Base-by-base conservation (phyloP, 1,140 invertebrate species). In the Anthonomus grandis region DNA sequence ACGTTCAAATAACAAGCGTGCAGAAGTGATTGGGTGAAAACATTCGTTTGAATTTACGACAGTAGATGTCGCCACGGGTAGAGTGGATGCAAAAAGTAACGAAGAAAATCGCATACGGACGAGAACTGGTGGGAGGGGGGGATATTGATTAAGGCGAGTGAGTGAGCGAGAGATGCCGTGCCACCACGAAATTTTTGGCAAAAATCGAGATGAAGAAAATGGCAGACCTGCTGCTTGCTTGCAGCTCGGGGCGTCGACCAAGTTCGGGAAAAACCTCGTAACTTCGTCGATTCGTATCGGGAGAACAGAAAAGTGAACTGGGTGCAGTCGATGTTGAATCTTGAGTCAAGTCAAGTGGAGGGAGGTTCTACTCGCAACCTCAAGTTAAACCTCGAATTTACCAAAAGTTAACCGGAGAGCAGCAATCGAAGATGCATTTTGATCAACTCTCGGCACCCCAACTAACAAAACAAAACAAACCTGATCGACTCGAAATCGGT, bases 261-360 rank as follows among this genome's bases (percentile, higher is more conserved):
- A 57, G 55, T 57, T 57, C 55, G 55, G 55, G 55, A 57, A 57
- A 57, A 57, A 57, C 55, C 55, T 50, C 55, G 55, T 41, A 50
- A 50, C 46, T 57, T 57, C 39, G 47, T 50, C 22, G 22, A 22
- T 41, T 39, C 19, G 19, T 56, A 47, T 9, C 25, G 50, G 55
- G 55, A 49, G 55, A 10, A 23, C 47, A 57, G 46, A 42, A 22
- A 49, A 4, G 15, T 15, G 5, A 15, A 21, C 17, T 19, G 46
- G 5, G 15, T 25, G 4, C 21, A 9, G 21, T 6, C 3, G 41
- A 4, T 18, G 9, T 17, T 8, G 15, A 44, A n/a, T n/a, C n/a
- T n/a, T n/a, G n/a, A n/a, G 18, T 21, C 38, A 41, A 23, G 42
- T 24, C 10, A 13, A 10, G 31, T 13, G 31, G 15, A 10, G 31